Evolutionary conservation across 1,140 invertebrate species (phyloP).

Genomic region (Diorhabda sublineata): DNA sequence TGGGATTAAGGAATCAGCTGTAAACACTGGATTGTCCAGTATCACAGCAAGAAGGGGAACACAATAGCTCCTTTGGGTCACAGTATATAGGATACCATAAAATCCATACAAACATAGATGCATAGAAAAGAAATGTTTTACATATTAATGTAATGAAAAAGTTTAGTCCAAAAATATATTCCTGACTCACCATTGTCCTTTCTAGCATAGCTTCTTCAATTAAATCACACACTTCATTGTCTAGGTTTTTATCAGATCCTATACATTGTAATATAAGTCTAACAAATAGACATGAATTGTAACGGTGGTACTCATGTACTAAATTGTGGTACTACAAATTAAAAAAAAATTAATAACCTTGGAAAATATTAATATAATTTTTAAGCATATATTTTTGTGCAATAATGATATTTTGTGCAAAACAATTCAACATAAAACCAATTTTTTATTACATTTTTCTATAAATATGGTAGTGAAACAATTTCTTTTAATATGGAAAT

Average conservation of each 20-base stretch:
- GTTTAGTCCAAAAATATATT: too few species aligned
- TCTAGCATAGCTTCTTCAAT: slow-evolving; percentile 61
- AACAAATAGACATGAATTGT: slow-evolving; percentile 59
- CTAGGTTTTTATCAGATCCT: slow-evolving; percentile 58
- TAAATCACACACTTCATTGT: slow-evolving; percentile 57
- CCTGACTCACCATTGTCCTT: slow-evolving; percentile 22
- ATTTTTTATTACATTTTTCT: slow-evolving; percentile 11
- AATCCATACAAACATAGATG: too few species aligned
- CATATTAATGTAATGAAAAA: too few species aligned
- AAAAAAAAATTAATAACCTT: slow-evolving; percentile 9
- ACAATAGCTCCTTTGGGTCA: too few species aligned
- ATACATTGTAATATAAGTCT: slow-evolving; percentile 59
- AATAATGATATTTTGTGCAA: neutral
- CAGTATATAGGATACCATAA: too few species aligned
- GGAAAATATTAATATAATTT: neutral
- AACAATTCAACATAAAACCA: neutral
- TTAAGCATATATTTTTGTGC: neutral
- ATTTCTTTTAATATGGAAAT: too few species aligned
- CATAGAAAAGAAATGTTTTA: too few species aligned
- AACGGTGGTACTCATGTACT: slow-evolving; percentile 51
- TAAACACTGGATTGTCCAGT: too few species aligned
- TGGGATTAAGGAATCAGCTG: too few species aligned
- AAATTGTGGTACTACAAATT: slow-evolving; percentile 47
- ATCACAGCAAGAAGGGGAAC: too few species aligned
- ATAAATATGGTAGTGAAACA: too few species aligned